phyloP scores from a whole-genome alignment of 2,888 invertebrate species.

The Ditula angustiorana region DNA sequence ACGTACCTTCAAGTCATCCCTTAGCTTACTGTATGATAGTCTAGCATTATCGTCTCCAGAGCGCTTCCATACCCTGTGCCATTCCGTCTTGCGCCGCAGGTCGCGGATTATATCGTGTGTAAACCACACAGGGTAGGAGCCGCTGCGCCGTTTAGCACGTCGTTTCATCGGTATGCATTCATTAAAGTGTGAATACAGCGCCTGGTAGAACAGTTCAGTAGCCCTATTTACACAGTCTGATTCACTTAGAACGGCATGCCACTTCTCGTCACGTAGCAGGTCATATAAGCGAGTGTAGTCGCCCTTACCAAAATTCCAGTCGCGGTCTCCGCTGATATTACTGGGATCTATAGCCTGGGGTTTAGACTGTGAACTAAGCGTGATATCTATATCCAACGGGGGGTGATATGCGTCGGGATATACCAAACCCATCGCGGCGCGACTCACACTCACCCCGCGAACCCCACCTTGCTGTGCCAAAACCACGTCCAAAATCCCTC shows the following conservation, averaged over 20 bases:
- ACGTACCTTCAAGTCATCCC: background rate
- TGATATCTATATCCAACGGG: background rate
- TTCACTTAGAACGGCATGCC: background rate
- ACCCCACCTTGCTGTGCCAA: background rate
- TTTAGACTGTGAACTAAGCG: background rate
- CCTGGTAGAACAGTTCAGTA: background rate
- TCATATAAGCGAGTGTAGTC: background rate
- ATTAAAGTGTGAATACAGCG: slow-evolving; percentile 1
- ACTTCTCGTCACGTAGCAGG: background rate
- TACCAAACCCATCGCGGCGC: background rate
- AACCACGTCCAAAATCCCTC: slow-evolving; percentile 5
- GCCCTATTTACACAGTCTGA: background rate
- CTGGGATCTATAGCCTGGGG: background rate
- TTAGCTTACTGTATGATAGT: background rate
- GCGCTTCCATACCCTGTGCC: background rate
- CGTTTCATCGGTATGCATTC: background rate
- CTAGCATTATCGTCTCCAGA: background rate
- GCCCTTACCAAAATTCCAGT: background rate
- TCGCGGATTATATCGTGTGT: background rate
- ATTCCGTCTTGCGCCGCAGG: background rate
- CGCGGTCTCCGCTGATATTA: background rate
- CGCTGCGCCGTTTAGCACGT: background rate
- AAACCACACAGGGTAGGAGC: background rate
- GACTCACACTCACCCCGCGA: background rate
- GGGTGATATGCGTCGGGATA: background rate